Percentiles rank a stretch among this genome's conserved stretches.
Evolutionary conservation across 2,888 invertebrate species (phyloP).

Genomic region (Gastracanthus pulcherrimus): DNA sequence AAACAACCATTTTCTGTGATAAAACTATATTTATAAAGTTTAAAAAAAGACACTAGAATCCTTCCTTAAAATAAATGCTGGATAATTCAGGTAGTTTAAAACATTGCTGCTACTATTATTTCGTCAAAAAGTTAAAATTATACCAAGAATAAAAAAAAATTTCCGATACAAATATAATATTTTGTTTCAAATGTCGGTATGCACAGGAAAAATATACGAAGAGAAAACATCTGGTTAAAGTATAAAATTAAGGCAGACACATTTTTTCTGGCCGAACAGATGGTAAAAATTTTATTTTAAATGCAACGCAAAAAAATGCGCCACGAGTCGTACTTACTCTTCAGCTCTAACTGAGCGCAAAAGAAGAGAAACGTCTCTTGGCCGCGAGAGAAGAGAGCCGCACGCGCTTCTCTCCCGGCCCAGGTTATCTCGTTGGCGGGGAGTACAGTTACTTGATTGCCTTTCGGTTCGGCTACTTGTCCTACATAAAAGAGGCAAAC

Average conservation of each 20-base stretch:
- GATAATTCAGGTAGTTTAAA: too few species aligned
- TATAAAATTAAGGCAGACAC: neutral
- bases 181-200: neutral
- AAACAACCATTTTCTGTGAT: too few species aligned
- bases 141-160: too few species aligned
- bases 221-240: neutral
- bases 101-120: too few species aligned
- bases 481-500: constrained; percentile 61
- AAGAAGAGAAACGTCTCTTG: neutral
- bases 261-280: neutral
- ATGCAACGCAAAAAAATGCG: neutral
- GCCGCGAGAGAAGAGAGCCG: neutral
- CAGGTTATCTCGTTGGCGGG: constrained; percentile 55
- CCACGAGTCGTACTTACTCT: neutral
- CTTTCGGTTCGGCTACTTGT: constrained; percentile 65
- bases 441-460: constrained; percentile 71
- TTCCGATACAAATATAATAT: too few species aligned
- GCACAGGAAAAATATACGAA: neutral
- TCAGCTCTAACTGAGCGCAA: neutral
- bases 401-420: neutral
- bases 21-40: too few species aligned
- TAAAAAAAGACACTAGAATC: too few species aligned
- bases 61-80: too few species aligned
- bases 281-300: neutral
- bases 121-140: too few species aligned